Evolutionary conservation across 2,113 vertebrate species (phyloP).

Genomic region (Prochilodus magdalenae): DNA sequence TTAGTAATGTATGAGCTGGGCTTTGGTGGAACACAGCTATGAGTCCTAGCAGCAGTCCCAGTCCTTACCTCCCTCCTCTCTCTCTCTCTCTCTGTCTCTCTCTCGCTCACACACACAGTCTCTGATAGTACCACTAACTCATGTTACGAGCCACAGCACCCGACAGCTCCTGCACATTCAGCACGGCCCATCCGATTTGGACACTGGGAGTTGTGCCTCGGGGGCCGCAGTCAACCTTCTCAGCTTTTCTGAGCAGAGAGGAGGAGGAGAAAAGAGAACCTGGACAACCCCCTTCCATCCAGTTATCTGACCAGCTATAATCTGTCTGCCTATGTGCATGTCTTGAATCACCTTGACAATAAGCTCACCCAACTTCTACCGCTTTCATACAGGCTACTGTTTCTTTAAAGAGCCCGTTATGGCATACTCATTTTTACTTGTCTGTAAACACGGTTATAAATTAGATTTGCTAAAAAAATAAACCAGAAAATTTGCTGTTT

Average conservation of each 20-base stretch:
- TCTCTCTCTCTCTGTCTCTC: slow-evolving; percentile 10
- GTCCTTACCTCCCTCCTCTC: slow-evolving; percentile 38
- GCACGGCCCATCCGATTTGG: slow-evolving; percentile 70
- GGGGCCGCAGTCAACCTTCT: slow-evolving; percentile 60
- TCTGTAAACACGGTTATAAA: too few relatives aligned
- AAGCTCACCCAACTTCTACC: slow-evolving; percentile 5
- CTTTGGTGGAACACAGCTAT: slow-evolving; percentile 59
- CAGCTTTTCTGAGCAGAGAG: slow-evolving; percentile 55
- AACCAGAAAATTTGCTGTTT: too few relatives aligned
- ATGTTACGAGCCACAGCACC: slow-evolving; percentile 66
- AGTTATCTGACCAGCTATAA: slow-evolving; percentile 33
- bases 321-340: slow-evolving; percentile 32
- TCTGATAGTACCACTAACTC: slow-evolving; percentile 68
- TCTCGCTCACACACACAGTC: slow-evolving; percentile 51
- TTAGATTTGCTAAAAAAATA: too few relatives aligned
- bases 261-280: slow-evolving; percentile 43
- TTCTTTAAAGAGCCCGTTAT: not conserved
- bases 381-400: not conserved
- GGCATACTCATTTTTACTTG: too few relatives aligned
- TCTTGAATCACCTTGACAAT: slow-evolving; percentile 38
- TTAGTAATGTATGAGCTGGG: slow-evolving; percentile 74
- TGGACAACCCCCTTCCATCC: slow-evolving; percentile 34
- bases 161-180: slow-evolving; percentile 75
- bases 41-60: slow-evolving; percentile 53
- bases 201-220: slow-evolving; percentile 65